These are phyloP conservation scores for Cylloceria caligata DNA, from an alignment of 2,888 invertebrate species.

Conservation along the genomic window DNA sequence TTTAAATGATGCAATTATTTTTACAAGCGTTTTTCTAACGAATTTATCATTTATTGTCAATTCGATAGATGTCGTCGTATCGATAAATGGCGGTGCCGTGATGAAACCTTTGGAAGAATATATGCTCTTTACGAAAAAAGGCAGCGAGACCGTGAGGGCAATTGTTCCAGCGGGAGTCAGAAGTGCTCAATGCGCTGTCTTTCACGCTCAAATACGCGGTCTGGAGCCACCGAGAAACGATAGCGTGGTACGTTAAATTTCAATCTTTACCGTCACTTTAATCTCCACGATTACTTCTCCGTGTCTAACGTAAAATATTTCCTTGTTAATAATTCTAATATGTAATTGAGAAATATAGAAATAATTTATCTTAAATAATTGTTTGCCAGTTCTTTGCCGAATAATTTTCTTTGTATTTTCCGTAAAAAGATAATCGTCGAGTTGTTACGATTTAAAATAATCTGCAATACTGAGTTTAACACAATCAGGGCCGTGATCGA, in stretches of 20 bases:
- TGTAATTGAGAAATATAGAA: no score
- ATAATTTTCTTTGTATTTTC: no score
- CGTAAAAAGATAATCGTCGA: no score
- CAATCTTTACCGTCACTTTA: not conserved
- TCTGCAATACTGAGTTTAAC: not conserved
- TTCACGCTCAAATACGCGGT: slow-evolving; percentile 84
- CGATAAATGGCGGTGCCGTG: slow-evolving; percentile 89
- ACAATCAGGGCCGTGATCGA: slow-evolving; percentile 88
- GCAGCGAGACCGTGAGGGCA: slow-evolving; percentile 94
- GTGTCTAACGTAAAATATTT: not conserved
- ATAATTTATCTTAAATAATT: no score
- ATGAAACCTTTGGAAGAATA: slow-evolving; percentile 97
- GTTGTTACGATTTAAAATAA: no score
- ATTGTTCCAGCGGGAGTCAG: slow-evolving; percentile 94
- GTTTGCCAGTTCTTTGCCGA: no score
- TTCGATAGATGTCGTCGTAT: slow-evolving; percentile 91
- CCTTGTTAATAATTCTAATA: no score
- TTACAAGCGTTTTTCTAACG: not conserved
- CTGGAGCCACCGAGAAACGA: slow-evolving; percentile 84
- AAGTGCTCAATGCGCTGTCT: slow-evolving; percentile 94
- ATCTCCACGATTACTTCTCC: not conserved
- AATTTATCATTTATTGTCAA: not conserved
- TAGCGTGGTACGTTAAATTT: slow-evolving; percentile 83
- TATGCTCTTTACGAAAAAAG: slow-evolving; percentile 95
- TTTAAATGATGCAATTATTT: not conserved